Evolutionary conservation across 2,797 vertebrate genomes (phyloP).

Genomic region (Hozukius guyotensis): DNA sequence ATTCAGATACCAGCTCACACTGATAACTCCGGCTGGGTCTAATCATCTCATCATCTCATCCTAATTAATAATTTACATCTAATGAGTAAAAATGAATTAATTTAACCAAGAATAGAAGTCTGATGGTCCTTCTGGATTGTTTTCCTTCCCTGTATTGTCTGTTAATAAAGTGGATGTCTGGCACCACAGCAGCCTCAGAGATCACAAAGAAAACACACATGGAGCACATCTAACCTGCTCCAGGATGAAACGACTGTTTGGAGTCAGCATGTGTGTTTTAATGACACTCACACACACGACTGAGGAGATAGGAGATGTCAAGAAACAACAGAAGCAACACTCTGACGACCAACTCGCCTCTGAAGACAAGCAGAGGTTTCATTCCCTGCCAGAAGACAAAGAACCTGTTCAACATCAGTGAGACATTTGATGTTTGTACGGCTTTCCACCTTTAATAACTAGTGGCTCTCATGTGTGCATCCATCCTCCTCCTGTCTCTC

Average conservation of each 20-base stretch:
- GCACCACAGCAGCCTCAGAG: not conserved
- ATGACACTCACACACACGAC: not conserved
- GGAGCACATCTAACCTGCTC: not conserved
- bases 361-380: slow-evolving; percentile 7
- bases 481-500: not conserved
- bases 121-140: not conserved
- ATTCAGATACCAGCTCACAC: not conserved
- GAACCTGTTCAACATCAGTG: slow-evolving; percentile 22
- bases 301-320: not conserved
- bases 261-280: not conserved
- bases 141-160: not conserved
- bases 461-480: not conserved
- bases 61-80: not conserved
- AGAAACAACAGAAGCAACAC: not conserved
- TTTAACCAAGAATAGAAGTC: not conserved
- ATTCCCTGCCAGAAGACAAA: not conserved
- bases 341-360: not conserved
- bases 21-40: not conserved
- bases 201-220: not conserved
- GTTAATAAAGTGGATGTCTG: not conserved
- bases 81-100: not conserved
- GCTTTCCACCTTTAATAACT: slow-evolving; percentile 19
- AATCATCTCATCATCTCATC: not conserved
- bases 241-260: not conserved
- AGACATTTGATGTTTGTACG: slow-evolving; percentile 13